A percentile compares a stretch with the other conserved stretches of the same genome.
Conservation (phyloP, 2,888 invertebrate genomes). For the Drosophila buzzatii region DNA sequence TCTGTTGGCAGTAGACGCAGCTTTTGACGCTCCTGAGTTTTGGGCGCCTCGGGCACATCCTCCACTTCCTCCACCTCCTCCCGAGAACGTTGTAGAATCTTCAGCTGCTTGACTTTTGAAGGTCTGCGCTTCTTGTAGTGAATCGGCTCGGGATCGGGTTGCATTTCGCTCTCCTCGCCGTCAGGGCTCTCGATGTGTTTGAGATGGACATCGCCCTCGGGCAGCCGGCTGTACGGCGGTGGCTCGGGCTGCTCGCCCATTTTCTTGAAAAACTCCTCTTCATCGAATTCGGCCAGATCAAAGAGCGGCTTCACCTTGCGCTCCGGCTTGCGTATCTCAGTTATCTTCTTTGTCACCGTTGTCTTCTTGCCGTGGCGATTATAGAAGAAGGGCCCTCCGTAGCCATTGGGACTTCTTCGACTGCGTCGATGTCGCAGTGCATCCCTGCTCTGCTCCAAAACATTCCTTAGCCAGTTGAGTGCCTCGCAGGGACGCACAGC, state of each 20-base stretch:
- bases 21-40: conserved; percentile 25
- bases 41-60: conserved; percentile 1
- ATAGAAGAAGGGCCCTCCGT: conserved; percentile 71
- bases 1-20: conserved; percentile 73
- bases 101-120: conserved; percentile 35
- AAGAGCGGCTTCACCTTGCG: conserved; percentile 62
- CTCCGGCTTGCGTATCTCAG: conserved; percentile 79
- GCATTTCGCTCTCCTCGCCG: conserved; percentile 76
- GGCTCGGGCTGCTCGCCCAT: conserved; percentile 59
- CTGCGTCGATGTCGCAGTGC: conserved; percentile 54
- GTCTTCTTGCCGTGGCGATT: conserved; percentile 69
- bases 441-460: conserved; percentile 67
- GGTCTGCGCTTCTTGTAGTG: conserved; percentile 25
- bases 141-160: conserved; percentile 48
- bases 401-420: conserved; percentile 64
- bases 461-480: conserved; percentile 72
- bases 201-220: conserved; percentile 82
- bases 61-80: conserved; percentile 37
- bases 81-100: conserved; percentile 50
- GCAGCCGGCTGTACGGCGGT: conserved; percentile 69
- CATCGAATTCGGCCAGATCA: conserved; percentile 74
- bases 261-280: conserved; percentile 82
- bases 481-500: conserved; percentile 57
- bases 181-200: conserved; percentile 74
- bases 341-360: conserved; percentile 75